A percentile compares a stretch with the other conserved stretches of the same genome.
phyloP scores from a whole-genome alignment of 2,888 invertebrate genomes.

The Germaria angustata region DNA sequence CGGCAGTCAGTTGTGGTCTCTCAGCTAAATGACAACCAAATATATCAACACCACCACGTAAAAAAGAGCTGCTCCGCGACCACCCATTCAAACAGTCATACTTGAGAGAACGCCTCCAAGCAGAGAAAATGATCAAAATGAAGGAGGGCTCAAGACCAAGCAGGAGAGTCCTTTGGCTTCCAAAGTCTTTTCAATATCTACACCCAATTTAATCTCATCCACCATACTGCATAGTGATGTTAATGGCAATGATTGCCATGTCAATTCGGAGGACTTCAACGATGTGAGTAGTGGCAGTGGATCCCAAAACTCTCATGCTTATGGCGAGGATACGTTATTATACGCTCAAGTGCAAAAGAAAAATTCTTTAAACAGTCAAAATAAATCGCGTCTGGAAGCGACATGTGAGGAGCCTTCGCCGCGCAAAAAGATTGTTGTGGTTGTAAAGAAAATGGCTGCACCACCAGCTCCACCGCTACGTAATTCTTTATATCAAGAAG shows the following conservation, averaged over 20 bases:
- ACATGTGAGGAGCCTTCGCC: slow-evolving; percentile 74
- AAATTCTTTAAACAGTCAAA: slow-evolving; percentile 68
- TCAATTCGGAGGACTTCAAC: slow-evolving; percentile 69
- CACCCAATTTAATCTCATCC: slow-evolving; percentile 74
- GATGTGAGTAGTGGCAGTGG: slow-evolving; percentile 64
- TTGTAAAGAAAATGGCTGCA: slow-evolving; percentile 75
- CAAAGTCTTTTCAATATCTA: slow-evolving; percentile 77
- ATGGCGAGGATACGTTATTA: slow-evolving; percentile 43
- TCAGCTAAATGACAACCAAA: slow-evolving; percentile 71
- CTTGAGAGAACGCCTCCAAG: slow-evolving; percentile 74
- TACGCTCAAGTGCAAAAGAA: slow-evolving; percentile 70
- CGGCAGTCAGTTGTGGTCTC: slow-evolving; percentile 78
- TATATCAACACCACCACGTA: slow-evolving; percentile 76
- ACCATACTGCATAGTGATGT: slow-evolving; percentile 40
- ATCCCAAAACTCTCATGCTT: slow-evolving; percentile 42
- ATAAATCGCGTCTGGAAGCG: slow-evolving; percentile 61
- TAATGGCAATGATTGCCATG: slow-evolving; percentile 75
- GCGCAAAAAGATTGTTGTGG: slow-evolving; percentile 73
- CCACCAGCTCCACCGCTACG: slow-evolving; percentile 77
- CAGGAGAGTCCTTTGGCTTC: slow-evolving; percentile 61
- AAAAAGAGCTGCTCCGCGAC: slow-evolving; percentile 78
- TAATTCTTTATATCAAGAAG: slow-evolving; percentile 62
- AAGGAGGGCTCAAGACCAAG: neutral
- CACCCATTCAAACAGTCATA: slow-evolving; percentile 78
- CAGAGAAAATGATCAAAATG: slow-evolving; percentile 58